These are phyloP conservation scores for Leuciscus idus DNA, from an alignment of 2,113 vertebrate genomes.

Conservation along the genomic window DNA sequence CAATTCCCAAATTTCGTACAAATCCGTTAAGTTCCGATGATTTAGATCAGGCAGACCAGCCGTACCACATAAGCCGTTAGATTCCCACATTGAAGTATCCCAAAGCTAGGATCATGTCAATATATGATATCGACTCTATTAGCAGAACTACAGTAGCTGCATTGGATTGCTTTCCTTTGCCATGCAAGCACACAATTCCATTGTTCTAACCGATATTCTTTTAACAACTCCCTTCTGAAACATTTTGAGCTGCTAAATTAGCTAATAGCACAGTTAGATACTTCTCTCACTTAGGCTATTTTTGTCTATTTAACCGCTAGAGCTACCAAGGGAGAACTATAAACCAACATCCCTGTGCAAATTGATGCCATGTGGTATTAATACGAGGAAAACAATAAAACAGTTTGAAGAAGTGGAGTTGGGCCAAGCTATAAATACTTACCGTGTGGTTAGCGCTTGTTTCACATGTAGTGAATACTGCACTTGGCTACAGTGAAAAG, in stretches of 20 bases:
- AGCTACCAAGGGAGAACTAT: constrained; percentile 52
- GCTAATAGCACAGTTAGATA: constrained; percentile 29
- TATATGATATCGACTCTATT: background rate
- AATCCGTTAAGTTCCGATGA: background rate
- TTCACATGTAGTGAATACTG: constrained; percentile 78
- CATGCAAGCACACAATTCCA: background rate
- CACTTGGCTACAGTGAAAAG: constrained; percentile 56
- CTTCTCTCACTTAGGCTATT: constrained; percentile 41
- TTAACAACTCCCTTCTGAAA: constrained; percentile 34
- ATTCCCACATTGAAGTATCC: background rate
- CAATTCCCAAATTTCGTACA: background rate
- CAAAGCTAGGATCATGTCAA: background rate
- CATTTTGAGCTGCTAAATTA: constrained; percentile 26
- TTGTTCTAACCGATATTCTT: background rate
- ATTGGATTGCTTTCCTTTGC: background rate
- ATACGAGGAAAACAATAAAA: constrained; percentile 82
- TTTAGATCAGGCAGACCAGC: background rate
- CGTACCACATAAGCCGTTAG: background rate
- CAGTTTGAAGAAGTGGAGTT: constrained; percentile 76
- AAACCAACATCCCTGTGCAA: constrained; percentile 85
- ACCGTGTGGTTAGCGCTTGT: constrained; percentile 79
- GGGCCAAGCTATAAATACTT: constrained; percentile 85
- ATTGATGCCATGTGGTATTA: constrained; percentile 85
- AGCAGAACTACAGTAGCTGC: background rate
- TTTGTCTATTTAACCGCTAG: constrained; percentile 44